Evolutionary conservation across 2,797 vertebrate genomes (phyloP), one percentile per base, ranked within the genome.

Genomic region (Rhinella marina): DNA sequence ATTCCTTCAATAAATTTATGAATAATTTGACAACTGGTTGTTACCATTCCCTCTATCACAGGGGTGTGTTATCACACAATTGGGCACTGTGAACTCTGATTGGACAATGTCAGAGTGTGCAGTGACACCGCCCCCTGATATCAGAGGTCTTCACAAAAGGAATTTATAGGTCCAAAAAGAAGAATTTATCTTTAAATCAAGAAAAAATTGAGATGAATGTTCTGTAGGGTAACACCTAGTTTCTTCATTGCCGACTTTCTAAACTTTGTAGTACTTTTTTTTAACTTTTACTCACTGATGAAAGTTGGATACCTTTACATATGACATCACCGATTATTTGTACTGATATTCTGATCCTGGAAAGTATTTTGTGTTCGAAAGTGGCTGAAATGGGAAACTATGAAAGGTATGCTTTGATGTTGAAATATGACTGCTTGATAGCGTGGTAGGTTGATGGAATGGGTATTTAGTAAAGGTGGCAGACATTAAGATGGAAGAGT

Each of bases 381-480:
- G n/a, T 21, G n/a, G 23, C 6, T 82, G 61, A 17, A 66, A 82
- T 66, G 12, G 3, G 54, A 54, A 52, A n/a, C 41, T 75, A 8
- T 12, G 29, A 27, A 13, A 81, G 19, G 17, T 29, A 61, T 80
- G 25, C 78, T 81, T 81, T 64, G 59, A 64, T 48, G 59, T 81
- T 25, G 62, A 62, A 62, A 66, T 66, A 16, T 25, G 21, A 25
- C 59, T 82, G 13, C 80, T 10, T 66, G 41, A 64, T 66, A 82
- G 62, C 10, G 80, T 82, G 80, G 23, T 66, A 66, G 61, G 52
- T 25, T 64, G 59, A 52, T 66, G 41, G 61, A 66, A 82, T 25
- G 41, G 14, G 21, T 82, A 64, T 64, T 81, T 81, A 62, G 79
- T 61, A 81, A n/a, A 81, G 19, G 29, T 81, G 16, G 17, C 2